phyloP scores from a whole-genome alignment of 2,113 vertebrate species.

The Elachura formosa region DNA sequence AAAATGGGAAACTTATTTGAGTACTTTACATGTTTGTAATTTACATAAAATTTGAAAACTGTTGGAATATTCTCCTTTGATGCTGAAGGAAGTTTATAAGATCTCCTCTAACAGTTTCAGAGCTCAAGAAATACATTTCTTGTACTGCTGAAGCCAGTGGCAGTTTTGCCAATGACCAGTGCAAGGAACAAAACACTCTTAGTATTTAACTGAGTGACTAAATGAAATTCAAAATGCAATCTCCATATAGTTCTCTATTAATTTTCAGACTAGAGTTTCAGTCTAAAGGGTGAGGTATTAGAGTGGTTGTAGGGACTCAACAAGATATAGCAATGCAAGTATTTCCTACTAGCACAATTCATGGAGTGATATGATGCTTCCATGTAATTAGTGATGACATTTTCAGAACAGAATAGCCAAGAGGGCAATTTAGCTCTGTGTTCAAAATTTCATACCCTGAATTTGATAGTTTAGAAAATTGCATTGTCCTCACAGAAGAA shows the following conservation, averaged over 20 bases:
- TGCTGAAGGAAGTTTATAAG: background rate
- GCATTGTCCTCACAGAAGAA: slow-evolving; percentile 40
- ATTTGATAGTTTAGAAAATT: slow-evolving; percentile 30
- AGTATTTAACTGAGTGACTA: background rate
- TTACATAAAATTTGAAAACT: background rate
- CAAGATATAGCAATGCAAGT: slow-evolving; percentile 11
- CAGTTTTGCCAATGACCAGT: background rate
- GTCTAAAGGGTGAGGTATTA: background rate
- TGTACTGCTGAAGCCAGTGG: background rate
- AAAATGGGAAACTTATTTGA: background rate
- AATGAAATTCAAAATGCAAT: background rate
- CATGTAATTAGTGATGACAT: slow-evolving; percentile 39
- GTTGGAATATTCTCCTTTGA: background rate
- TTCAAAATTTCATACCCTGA: slow-evolving; percentile 1
- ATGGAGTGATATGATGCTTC: slow-evolving; percentile 38
- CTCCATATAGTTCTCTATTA: background rate
- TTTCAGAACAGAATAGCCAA: slow-evolving; percentile 48
- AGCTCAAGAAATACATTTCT: background rate
- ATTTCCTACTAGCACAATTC: slow-evolving; percentile 18
- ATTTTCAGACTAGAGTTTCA: background rate
- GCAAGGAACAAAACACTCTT: background rate
- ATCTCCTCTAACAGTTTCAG: background rate
- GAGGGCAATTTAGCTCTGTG: slow-evolving; percentile 28
- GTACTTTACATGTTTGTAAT: background rate
- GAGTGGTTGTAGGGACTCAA: slow-evolving; percentile 27